Evolutionary conservation across 1,140 invertebrate species (phyloP), one percentile per base, ranked within the genome.

Genomic region (Drosophila mayri): DNA sequence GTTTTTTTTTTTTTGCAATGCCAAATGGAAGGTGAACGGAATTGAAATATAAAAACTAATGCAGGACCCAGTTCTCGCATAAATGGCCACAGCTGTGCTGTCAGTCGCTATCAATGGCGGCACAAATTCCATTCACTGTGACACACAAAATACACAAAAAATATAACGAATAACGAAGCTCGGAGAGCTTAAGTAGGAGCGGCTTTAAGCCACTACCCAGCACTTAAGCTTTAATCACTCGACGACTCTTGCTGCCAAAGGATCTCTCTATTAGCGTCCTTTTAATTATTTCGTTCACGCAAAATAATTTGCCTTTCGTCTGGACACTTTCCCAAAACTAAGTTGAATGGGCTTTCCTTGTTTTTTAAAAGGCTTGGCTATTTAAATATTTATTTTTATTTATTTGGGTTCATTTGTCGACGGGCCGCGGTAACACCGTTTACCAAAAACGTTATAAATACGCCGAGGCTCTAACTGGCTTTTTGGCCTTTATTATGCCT

Each of bases 11-110:
- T 82, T 72, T 66, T 46, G 41, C 59, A 40, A 41, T 68, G 41
- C 55, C 41, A 70, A 70, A 57, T 65, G 75, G 58, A 68, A 86
- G 82, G 83, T 81, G 59, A 82, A 43, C 79, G 61, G 65, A 70
- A 81, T 79, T 47, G 83, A 85, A 85, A 76, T 65, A 79, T 86
- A 82, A 87, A 87, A 87, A 86, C 83, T 88, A 88, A 88, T 83
- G 84, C 60, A 41, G 66, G 60, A 41, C 54, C 63, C 38, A 30
- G 22, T 40, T 28, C 22, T 52, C 59, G 72, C 43, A 12, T 18
- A 63, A 81, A 64, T 65, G 74, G 66, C 41, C 54, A 62, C 82
- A 87, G 70, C 82, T 86, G 82, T 86, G 82, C 55, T 81, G 75
- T 47, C 44, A 52, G 37, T 52, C 54, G 43, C 50, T 57, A 41